Evolutionary conservation across 2,797 vertebrate species (phyloP).

Genomic region (Glyptemys insculpta): DNA sequence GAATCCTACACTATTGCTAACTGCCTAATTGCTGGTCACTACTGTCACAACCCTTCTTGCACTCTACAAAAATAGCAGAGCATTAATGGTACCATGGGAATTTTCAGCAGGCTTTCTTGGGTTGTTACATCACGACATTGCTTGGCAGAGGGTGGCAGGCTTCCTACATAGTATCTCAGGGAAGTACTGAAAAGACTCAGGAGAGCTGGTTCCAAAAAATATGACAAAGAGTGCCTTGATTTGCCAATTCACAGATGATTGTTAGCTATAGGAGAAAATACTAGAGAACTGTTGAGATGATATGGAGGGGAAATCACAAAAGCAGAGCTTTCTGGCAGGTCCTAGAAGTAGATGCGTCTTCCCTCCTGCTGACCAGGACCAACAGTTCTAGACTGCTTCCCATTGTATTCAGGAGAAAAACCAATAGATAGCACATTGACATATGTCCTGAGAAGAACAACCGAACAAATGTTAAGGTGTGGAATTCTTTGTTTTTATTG

Average conservation of each 20-base stretch:
- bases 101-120: not conserved
- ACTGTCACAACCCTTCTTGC: not conserved
- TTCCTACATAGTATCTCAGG: not conserved
- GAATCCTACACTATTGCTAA: not conserved
- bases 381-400: not conserved
- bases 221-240: not conserved
- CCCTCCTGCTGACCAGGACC: not conserved
- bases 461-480: not conserved
- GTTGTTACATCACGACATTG: not conserved
- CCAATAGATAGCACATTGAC: not conserved
- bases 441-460: not conserved
- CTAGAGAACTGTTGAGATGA: not conserved
- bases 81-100: not conserved
- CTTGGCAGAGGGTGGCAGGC: not conserved
- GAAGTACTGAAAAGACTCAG: not conserved
- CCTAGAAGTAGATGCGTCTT: not conserved
- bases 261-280: not conserved
- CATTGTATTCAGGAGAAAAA: not conserved
- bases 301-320: not conserved
- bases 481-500: not conserved
- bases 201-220: not conserved
- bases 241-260: not conserved
- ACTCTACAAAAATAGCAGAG: not conserved
- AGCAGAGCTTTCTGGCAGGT: not conserved
- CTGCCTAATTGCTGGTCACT: not conserved